These are phyloP conservation scores for Amblyteles armatorius DNA, from an alignment of 2,888 invertebrate species.

Conservation along the genomic window DNA sequence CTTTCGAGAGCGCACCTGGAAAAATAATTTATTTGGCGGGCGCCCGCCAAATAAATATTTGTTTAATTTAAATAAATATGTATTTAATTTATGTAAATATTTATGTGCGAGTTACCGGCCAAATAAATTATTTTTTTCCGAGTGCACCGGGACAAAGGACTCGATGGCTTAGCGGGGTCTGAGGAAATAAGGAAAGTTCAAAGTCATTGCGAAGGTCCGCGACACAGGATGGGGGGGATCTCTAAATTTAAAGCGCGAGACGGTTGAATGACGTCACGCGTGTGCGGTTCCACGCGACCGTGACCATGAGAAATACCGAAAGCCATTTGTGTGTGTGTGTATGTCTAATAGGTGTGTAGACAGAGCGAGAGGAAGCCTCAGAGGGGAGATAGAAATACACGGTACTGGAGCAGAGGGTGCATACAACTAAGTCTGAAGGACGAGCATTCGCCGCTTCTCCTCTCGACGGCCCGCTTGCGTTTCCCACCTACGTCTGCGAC, in stretches of 20 bases:
- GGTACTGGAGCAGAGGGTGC: slow-evolving; percentile 56
- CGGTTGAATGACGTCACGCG: slow-evolving; percentile 65
- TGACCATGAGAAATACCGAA: slow-evolving; percentile 83
- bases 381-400: slow-evolving; percentile 32
- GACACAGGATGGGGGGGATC: slow-evolving; percentile 37
- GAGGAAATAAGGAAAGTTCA: slow-evolving; percentile 48
- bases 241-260: slow-evolving; percentile 69
- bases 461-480: background rate
- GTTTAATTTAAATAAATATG: no score
- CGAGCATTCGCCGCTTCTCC: slow-evolving; percentile 40
- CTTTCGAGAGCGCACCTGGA: background rate
- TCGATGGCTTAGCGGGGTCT: background rate
- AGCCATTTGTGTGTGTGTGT: slow-evolving; percentile 60
- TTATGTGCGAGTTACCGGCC: no score
- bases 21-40: no score
- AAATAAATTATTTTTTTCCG: no score
- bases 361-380: background rate
- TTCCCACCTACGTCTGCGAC: background rate
- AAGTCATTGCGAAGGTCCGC: slow-evolving; percentile 47
- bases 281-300: slow-evolving; percentile 72
- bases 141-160: slow-evolving; percentile 10
- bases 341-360: slow-evolving; percentile 32
- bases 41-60: no score
- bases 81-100: no score
- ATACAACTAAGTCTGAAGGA: slow-evolving; percentile 53